Conservation (phyloP, 1,140 invertebrate species). For the Samia ricini region DNA sequence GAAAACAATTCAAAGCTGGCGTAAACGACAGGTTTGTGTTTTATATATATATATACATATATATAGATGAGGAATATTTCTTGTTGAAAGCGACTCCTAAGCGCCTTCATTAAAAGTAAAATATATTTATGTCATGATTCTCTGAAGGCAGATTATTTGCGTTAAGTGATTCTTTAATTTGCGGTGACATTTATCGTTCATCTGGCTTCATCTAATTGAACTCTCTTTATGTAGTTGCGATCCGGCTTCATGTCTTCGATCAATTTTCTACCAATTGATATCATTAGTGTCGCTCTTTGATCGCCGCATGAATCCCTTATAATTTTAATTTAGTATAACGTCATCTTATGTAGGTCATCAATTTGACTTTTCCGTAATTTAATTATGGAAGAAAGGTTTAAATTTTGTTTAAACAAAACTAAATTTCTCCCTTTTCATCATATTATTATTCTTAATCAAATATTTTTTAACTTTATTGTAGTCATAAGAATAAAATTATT, state of each 20-base stretch:
- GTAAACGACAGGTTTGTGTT: no score
- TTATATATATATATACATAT: no score
- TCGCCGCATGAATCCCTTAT: constrained; percentile 38
- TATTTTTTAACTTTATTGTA: no score
- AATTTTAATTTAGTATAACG: constrained; percentile 57
- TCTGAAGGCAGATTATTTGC: constrained; percentile 43
- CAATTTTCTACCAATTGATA: constrained; percentile 61
- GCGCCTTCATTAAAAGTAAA: background rate
- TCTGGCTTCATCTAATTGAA: constrained; percentile 67
- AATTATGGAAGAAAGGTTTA: background rate
- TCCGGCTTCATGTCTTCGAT: constrained; percentile 54
- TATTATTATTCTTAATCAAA: no score
- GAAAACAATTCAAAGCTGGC: no score
- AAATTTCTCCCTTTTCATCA: no score
- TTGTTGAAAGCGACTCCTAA: background rate
- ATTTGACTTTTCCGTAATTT: background rate
- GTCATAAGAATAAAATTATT: no score
- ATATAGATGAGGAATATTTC: no score
- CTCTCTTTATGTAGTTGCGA: constrained; percentile 35
- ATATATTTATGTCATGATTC: constrained; percentile 16
- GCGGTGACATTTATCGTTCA: constrained; percentile 54
- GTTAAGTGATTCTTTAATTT: constrained; percentile 67
- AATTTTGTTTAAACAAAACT: no score
- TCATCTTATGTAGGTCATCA: background rate
- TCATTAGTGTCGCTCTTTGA: constrained; percentile 58